phyloP scores from a whole-genome alignment of 2,797 vertebrate genomes.

The Ctenochaetus hawaiiensis region DNA sequence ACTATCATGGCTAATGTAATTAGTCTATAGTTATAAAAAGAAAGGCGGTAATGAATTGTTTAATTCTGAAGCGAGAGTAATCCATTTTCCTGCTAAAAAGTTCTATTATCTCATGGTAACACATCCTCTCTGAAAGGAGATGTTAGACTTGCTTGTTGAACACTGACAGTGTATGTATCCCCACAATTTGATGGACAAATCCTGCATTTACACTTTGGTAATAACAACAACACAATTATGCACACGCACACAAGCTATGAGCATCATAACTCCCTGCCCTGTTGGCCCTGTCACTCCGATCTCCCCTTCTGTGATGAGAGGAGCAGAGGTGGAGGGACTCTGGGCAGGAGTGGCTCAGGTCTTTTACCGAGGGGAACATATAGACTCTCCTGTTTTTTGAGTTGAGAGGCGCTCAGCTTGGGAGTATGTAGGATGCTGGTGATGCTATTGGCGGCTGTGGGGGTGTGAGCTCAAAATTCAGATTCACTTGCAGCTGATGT shows the following conservation, averaged over 20 bases:
- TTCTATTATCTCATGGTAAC: constrained; percentile 69
- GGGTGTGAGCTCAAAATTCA: constrained; percentile 42
- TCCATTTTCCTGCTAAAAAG: constrained; percentile 73
- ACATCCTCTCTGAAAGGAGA: constrained; percentile 57
- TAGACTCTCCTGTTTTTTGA: constrained; percentile 78
- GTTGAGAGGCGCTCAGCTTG: constrained; percentile 56
- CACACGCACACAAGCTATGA: constrained; percentile 39
- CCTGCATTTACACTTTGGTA: constrained; percentile 56
- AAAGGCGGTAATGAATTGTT: constrained; percentile 81
- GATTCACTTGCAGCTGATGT: constrained; percentile 49
- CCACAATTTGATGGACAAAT: constrained; percentile 55
- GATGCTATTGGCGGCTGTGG: constrained; percentile 44
- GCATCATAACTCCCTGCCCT: constrained; percentile 74
- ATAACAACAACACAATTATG: constrained; percentile 55
- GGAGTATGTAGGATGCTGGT: constrained; percentile 41
- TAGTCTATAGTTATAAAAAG: constrained; percentile 84
- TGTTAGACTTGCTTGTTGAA: constrained; percentile 56
- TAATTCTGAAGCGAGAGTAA: constrained; percentile 77
- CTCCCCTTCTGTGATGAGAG: constrained; percentile 65
- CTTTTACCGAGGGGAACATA: constrained; percentile 77
- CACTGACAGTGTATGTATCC: constrained; percentile 29
- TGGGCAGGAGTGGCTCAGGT: constrained; percentile 75
- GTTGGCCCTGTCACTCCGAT: constrained; percentile 76
- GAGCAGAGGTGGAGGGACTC: constrained; percentile 66
- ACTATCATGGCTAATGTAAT: constrained; percentile 77